These are phyloP conservation scores for Eurois occulta DNA, from an alignment of 2,888 invertebrate genomes.

Conservation along the genomic window DNA sequence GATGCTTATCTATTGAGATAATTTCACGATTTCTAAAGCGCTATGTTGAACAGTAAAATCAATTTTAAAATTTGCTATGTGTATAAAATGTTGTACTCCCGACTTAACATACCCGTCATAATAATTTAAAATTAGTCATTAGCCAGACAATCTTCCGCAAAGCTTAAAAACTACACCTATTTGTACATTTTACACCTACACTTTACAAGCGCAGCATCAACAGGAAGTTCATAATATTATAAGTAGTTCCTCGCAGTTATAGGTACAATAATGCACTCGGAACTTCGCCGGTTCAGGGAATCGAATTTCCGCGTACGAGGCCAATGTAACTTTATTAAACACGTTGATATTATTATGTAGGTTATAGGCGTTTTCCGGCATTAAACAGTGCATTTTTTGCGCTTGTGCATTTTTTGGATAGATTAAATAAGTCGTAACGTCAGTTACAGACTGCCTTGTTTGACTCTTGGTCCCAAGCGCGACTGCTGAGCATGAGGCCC, in stretches of 20 bases:
- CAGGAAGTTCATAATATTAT: conserved; percentile 34
- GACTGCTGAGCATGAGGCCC: neutral
- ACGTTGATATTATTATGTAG: neutral
- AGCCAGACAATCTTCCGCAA: neutral
- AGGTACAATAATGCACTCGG: conserved; percentile 35
- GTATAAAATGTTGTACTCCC: no score
- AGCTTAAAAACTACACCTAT: neutral
- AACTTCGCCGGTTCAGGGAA: conserved; percentile 26
- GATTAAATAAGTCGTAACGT: neutral
- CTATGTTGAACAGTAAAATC: no score
- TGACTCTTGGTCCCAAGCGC: neutral
- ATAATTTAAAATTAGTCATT: neutral
- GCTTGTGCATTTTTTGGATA: neutral
- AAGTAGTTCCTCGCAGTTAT: conserved; percentile 23
- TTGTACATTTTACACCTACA: neutral
- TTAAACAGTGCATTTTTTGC: neutral
- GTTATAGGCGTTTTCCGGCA: neutral
- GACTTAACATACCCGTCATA: neutral
- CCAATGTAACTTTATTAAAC: conserved; percentile 10
- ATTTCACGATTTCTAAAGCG: no score
- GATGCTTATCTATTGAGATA: no score
- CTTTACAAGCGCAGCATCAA: neutral
- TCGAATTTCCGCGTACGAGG: conserved; percentile 41
- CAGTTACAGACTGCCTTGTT: neutral
- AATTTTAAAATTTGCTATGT: no score